phyloP scores from a whole-genome alignment of 1,140 invertebrate genomes.

The Vanessa atalanta region DNA sequence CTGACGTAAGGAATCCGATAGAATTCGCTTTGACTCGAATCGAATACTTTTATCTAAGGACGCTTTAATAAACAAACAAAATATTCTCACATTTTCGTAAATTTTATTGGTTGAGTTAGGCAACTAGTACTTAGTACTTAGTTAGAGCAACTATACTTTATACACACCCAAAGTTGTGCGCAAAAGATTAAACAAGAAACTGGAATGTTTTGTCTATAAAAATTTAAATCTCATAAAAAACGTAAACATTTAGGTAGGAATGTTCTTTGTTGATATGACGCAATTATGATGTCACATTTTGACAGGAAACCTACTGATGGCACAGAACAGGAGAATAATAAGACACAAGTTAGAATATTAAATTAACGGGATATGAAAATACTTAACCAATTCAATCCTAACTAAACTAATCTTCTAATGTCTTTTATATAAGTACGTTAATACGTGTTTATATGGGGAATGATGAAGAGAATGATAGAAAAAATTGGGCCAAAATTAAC shows the following conservation, averaged over 20 bases:
- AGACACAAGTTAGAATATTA: conserved; percentile 22
- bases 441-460: no score
- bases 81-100: no score
- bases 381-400: no score
- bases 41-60: no score
- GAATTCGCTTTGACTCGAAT: no score
- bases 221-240: conserved; percentile 6
- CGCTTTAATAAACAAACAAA: no score
- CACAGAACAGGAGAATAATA: conserved; percentile 3
- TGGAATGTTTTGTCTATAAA: neutral
- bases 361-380: conserved; percentile 9
- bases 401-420: neutral
- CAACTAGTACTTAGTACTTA: no score
- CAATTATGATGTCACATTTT: conserved; percentile 17
- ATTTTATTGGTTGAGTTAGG: no score
- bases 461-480: no score
- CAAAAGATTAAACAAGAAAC: neutral
- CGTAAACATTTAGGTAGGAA: neutral
- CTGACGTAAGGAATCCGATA: no score
- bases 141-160: neutral
- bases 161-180: neutral
- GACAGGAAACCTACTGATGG: conserved; percentile 21
- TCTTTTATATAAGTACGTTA: neutral
- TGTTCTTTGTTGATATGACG: conserved; percentile 15
- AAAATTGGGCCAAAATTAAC: no score